Evolutionary conservation across 2,888 invertebrate genomes (phyloP).

Genomic region (Ariolimax columbianus): DNA sequence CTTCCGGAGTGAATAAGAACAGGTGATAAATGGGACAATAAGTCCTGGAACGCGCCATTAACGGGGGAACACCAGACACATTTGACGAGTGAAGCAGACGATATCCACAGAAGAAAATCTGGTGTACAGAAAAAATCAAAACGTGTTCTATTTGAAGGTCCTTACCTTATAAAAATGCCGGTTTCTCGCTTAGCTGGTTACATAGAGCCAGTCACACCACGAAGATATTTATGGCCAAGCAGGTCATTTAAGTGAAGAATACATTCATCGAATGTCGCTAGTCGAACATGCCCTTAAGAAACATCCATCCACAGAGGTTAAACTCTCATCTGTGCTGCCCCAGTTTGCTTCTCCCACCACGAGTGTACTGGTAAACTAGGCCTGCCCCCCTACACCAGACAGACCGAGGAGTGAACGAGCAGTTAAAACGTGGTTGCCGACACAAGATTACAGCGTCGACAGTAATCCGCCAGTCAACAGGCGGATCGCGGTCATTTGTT

Average conservation of each 20-base stretch:
- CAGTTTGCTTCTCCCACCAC: neutral
- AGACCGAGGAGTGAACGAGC: neutral
- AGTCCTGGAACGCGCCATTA: too few relatives aligned
- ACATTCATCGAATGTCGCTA: neutral
- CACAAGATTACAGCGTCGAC: neutral
- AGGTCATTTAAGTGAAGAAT: neutral
- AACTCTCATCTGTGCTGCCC: too few relatives aligned
- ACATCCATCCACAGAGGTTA: too few relatives aligned
- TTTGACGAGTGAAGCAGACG: too few relatives aligned
- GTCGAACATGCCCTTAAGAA: neutral
- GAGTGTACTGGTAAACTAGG: neutral
- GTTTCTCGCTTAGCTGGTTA: neutral
- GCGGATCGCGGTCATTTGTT: neutral
- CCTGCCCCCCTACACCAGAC: neutral
- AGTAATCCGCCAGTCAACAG: neutral
- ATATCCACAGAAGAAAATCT: too few relatives aligned
- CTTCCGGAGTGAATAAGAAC: too few relatives aligned
- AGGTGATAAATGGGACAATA: too few relatives aligned
- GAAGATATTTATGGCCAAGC: neutral
- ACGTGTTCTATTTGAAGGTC: too few relatives aligned
- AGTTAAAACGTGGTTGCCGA: neutral
- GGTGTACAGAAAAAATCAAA: too few relatives aligned
- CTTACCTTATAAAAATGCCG: too few relatives aligned
- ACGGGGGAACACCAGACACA: too few relatives aligned
- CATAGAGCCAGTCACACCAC: neutral